Evolutionary conservation across 2,888 invertebrate species (phyloP).

Genomic region (Drosophila koepferae): DNA sequence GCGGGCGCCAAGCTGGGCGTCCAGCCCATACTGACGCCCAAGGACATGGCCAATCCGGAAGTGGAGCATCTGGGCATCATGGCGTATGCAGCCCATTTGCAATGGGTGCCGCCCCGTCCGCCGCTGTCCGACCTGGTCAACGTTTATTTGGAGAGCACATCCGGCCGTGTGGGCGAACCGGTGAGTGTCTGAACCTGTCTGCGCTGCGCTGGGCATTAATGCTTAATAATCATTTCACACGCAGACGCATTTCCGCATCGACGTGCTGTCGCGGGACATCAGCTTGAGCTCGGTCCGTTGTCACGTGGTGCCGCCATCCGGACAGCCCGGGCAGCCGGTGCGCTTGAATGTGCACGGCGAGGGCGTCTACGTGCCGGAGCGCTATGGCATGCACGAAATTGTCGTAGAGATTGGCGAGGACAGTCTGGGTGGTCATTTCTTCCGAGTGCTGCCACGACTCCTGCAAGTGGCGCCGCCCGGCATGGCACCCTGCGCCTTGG

Average conservation of each 20-base stretch:
- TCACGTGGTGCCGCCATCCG: slow-evolving; percentile 92
- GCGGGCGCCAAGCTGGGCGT: slow-evolving; percentile 91
- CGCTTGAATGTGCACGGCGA: slow-evolving; percentile 90
- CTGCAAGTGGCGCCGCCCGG: slow-evolving; percentile 95
- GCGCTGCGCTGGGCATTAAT: slow-evolving; percentile 40
- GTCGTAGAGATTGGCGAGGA: slow-evolving; percentile 89
- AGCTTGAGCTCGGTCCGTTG: slow-evolving; percentile 90
- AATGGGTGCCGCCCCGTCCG: slow-evolving; percentile 94
- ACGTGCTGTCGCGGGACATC: slow-evolving; percentile 89
- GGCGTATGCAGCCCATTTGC: slow-evolving; percentile 97
- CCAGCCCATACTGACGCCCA: slow-evolving; percentile 95
- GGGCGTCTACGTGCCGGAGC: slow-evolving; percentile 94
- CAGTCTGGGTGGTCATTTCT: slow-evolving; percentile 89
- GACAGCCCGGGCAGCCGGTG: slow-evolving; percentile 86
- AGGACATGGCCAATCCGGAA: slow-evolving; percentile 97
- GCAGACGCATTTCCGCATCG: slow-evolving; percentile 92
- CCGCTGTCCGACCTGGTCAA: slow-evolving; percentile 93
- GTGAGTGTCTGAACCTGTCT: slow-evolving; percentile 85
- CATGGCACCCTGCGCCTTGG: slow-evolving; percentile 97
- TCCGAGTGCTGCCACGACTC: slow-evolving; percentile 94
- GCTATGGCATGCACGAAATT: slow-evolving; percentile 96
- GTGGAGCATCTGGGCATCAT: slow-evolving; percentile 98
- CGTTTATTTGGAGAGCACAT: slow-evolving; percentile 92
- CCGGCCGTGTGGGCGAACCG: slow-evolving; percentile 93
- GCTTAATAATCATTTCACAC: slow-evolving; percentile 67